Percentiles rank a stretch among this genome's conserved stretches.
Conservation (phyloP, 2,888 invertebrate genomes). For the Linnaemya vulpina region DNA sequence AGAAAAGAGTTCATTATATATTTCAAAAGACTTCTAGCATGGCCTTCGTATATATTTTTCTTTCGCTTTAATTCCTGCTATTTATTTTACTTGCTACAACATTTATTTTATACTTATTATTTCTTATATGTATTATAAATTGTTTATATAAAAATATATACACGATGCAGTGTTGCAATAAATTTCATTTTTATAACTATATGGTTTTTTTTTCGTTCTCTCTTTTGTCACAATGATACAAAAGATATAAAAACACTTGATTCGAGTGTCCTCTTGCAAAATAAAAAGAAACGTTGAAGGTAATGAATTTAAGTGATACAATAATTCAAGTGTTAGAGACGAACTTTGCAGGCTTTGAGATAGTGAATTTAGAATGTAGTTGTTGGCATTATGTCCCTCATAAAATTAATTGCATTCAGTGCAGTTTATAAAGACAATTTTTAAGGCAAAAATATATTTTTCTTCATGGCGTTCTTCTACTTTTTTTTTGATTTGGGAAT, state of each 20-base stretch:
- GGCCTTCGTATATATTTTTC: not conserved
- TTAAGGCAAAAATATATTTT: too few relatives aligned
- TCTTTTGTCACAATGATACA: not conserved
- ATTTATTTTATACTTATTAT: constrained; percentile 10
- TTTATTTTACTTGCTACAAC: not conserved
- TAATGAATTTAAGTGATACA: constrained; percentile 24
- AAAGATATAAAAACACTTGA: constrained; percentile 11
- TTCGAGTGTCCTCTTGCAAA: not conserved
- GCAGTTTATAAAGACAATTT: too few relatives aligned
- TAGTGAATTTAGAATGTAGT: not conserved
- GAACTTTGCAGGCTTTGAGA: not conserved
- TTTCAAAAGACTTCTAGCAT: not conserved
- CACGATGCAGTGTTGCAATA: constrained; percentile 15
- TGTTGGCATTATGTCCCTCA: not conserved
- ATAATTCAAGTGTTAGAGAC: constrained; percentile 5
- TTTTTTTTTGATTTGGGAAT: too few relatives aligned
- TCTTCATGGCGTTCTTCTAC: too few relatives aligned
- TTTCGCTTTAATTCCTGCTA: not conserved
- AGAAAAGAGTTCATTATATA: too few relatives aligned
- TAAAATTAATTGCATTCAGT: too few relatives aligned
- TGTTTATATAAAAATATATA: not conserved
- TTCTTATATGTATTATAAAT: not conserved
- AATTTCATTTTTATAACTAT: not conserved
- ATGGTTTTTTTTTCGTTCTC: not conserved
- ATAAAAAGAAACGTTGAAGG: constrained; percentile 35